Evolutionary conservation across 2,113 vertebrate genomes (phyloP).

Genomic region (Sinocyclocheilus anshuiensis): DNA sequence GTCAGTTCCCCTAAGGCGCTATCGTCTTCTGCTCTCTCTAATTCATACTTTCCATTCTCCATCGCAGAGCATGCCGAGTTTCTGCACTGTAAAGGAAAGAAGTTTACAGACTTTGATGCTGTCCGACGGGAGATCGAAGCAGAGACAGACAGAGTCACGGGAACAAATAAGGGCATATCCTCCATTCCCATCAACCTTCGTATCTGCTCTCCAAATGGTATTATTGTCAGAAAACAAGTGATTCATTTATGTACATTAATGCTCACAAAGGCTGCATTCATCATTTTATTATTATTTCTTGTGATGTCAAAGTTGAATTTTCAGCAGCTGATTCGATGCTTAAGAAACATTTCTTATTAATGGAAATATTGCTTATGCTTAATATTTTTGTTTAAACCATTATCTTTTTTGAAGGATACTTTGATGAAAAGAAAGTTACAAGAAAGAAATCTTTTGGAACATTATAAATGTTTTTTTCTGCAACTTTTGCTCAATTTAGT

Average conservation of each 20-base stretch:
- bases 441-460: neutral
- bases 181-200: slow-evolving; percentile 86
- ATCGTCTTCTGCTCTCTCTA: neutral
- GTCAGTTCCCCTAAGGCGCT: neutral
- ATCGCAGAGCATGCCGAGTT: slow-evolving; percentile 87
- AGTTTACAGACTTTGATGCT: slow-evolving; percentile 88
- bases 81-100: slow-evolving; percentile 87
- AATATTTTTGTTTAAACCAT: neutral
- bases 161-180: slow-evolving; percentile 90
- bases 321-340: neutral
- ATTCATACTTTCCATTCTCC: neutral
- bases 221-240: slow-evolving; percentile 13
- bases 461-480: neutral
- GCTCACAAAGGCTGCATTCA: neutral
- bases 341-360: neutral
- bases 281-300: neutral
- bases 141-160: slow-evolving; percentile 86
- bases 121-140: slow-evolving; percentile 87
- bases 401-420: neutral
- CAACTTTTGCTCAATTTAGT: neutral
- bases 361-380: neutral
- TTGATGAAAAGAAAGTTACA: neutral
- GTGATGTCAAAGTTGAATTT: neutral
- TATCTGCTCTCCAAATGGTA: slow-evolving; percentile 86
- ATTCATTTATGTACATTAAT: neutral